Evolutionary conservation across 1,140 invertebrate species (phyloP).

Genomic region (Meloidogyne floridensis): DNA sequence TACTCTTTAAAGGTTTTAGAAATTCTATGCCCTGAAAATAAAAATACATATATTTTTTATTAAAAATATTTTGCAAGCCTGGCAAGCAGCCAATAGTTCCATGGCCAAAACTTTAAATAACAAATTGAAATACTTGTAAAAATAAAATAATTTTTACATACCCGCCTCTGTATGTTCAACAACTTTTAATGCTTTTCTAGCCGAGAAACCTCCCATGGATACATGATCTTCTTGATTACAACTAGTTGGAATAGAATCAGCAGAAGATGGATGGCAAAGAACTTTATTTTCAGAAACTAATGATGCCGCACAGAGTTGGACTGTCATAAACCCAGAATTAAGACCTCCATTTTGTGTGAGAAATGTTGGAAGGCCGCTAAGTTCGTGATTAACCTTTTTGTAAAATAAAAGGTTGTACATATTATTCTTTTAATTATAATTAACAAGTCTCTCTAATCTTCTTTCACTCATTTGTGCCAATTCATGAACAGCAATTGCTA

Average conservation of each 20-base stretch:
- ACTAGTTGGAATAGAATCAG: constrained; percentile 73
- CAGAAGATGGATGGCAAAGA: constrained; percentile 75
- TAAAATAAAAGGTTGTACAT: not conserved
- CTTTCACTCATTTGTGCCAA: constrained; percentile 77
- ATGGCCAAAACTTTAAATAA: constrained; percentile 73
- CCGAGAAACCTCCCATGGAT: constrained; percentile 77
- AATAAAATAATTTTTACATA: constrained; percentile 2
- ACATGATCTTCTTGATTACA: constrained; percentile 80
- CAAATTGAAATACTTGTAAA: constrained; percentile 9
- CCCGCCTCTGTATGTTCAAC: constrained; percentile 65
- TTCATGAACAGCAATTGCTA: constrained; percentile 77
- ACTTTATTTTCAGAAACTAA: constrained; percentile 77
- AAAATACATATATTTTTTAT: not conserved
- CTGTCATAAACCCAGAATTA: constrained; percentile 79
- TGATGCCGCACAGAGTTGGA: constrained; percentile 76
- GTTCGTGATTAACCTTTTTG: constrained; percentile 73
- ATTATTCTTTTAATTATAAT: not conserved
- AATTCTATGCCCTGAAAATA: constrained; percentile 73
- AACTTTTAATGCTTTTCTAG: constrained; percentile 72
- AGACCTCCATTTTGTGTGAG: constrained; percentile 75
- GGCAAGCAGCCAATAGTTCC: constrained; percentile 75
- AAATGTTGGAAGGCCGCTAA: constrained; percentile 71
- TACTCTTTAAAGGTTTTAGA: constrained; percentile 75
- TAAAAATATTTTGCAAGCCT: constrained; percentile 60
- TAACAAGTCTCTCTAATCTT: constrained; percentile 72